These are phyloP conservation scores for Neolamprologus devosi DNA, from an alignment of 2,113 vertebrate species.

Conservation along the genomic window DNA sequence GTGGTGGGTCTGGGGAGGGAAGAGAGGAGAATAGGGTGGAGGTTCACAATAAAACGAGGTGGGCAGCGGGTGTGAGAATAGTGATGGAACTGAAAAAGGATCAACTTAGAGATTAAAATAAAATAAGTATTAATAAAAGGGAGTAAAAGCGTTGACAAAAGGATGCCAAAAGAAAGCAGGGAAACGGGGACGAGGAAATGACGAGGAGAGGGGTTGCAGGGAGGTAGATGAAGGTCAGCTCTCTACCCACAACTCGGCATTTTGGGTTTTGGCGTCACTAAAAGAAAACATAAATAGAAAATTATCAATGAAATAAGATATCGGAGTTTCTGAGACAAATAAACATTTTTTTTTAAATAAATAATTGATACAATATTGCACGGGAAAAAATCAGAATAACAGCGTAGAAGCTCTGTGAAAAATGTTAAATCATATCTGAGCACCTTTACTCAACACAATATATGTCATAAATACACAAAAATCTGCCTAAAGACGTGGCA, in stretches of 20 bases:
- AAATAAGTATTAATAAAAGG: not conserved
- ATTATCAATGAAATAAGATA: not conserved
- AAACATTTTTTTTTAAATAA: fast-evolving
- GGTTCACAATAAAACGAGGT: not conserved
- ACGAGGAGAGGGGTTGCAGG: constrained; percentile 11
- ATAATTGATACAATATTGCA: not conserved
- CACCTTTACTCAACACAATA: not conserved
- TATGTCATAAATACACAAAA: not conserved
- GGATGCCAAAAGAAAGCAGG: not conserved
- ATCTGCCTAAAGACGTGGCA: not conserved
- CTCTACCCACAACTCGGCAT: constrained; percentile 50
- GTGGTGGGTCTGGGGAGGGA: not conserved
- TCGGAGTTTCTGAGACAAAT: not conserved
- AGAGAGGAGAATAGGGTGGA: not conserved
- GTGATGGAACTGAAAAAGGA: not conserved
- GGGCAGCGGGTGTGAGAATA: not conserved
- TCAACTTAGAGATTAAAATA: not conserved
- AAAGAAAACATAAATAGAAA: not conserved
- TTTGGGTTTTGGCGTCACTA: constrained; percentile 42
- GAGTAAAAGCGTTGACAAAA: not conserved
- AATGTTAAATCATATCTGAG: not conserved
- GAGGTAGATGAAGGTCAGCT: constrained; percentile 5
- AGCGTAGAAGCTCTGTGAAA: not conserved
- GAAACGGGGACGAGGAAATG: not conserved
- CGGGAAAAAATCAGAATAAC: not conserved